phyloP scores from a whole-genome alignment of 2,797 vertebrate species.

The Cossypha caffra region DNA sequence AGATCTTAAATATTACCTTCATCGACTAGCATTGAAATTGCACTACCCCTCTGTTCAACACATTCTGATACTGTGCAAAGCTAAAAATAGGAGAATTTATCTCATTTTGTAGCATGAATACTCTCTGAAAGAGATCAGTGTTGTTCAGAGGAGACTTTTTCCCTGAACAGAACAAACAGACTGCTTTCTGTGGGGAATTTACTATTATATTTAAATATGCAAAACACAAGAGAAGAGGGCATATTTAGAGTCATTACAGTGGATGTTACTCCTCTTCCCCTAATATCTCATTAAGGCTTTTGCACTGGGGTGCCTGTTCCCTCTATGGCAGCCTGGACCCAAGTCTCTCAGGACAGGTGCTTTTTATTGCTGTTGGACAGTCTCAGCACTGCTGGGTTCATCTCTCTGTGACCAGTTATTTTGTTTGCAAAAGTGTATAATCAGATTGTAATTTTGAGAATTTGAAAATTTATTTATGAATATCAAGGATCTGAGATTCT shows the following conservation, averaged over 20 bases:
- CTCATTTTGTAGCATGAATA: background rate
- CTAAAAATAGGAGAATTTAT: background rate
- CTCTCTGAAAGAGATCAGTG: background rate
- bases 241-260: background rate
- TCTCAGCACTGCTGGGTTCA: background rate
- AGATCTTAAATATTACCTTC: background rate
- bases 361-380: background rate
- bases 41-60: background rate
- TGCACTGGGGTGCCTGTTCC: background rate
- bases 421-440: background rate
- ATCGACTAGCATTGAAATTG: background rate
- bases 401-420: background rate
- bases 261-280: background rate
- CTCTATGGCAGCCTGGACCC: background rate
- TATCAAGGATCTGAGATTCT: background rate
- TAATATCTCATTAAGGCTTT: constrained; percentile 18
- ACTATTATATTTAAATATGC: background rate
- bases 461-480: background rate
- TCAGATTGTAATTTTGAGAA: background rate
- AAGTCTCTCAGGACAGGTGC: background rate
- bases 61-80: background rate
- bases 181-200: background rate
- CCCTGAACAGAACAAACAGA: background rate
- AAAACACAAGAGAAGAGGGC: background rate
- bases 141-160: background rate